phyloP scores from a whole-genome alignment of 92 coral and sea anemone species.

The Hydrozoanthus gracilis region DNA sequence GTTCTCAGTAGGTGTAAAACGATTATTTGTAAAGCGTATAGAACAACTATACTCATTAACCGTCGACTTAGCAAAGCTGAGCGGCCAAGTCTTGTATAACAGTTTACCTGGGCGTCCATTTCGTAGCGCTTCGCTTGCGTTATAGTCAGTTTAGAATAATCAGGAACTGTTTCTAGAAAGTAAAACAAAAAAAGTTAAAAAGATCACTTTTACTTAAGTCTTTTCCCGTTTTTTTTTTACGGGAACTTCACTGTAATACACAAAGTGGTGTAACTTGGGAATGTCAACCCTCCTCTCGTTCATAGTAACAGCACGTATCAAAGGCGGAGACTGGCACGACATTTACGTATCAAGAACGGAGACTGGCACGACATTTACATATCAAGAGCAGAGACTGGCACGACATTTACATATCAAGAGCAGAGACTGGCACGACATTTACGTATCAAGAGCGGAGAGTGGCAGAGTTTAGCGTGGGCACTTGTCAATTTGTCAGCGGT shows the following conservation, averaged over 20 bases:
- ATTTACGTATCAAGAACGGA: too few relatives aligned
- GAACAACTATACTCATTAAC: not conserved
- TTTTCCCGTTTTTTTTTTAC: not conserved
- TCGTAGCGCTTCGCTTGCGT: slow-evolving; percentile 95
- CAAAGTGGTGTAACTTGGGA: not conserved
- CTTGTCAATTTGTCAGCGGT: too few relatives aligned
- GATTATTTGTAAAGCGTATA: not conserved
- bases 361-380: too few relatives aligned
- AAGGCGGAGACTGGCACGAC: too few relatives aligned
- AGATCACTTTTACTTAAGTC: not conserved
- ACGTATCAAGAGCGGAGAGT: too few relatives aligned
- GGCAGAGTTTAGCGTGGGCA: too few relatives aligned
- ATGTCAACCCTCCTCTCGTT: not conserved
- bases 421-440: too few relatives aligned
- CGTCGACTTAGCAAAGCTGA: not conserved
- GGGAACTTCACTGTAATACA: not conserved
- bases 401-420: too few relatives aligned
- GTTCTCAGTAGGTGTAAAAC: too few relatives aligned
- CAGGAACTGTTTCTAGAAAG: slow-evolving; percentile 87
- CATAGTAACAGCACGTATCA: not conserved
- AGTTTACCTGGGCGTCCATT: slow-evolving; percentile 90
- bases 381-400: too few relatives aligned
- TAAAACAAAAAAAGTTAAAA: not conserved
- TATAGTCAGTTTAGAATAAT: slow-evolving; percentile 90
- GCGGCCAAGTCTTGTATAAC: not conserved